Evolutionary conservation across 2,888 invertebrate species (phyloP).

Genomic region (Hirtodrosophila trivittata): DNA sequence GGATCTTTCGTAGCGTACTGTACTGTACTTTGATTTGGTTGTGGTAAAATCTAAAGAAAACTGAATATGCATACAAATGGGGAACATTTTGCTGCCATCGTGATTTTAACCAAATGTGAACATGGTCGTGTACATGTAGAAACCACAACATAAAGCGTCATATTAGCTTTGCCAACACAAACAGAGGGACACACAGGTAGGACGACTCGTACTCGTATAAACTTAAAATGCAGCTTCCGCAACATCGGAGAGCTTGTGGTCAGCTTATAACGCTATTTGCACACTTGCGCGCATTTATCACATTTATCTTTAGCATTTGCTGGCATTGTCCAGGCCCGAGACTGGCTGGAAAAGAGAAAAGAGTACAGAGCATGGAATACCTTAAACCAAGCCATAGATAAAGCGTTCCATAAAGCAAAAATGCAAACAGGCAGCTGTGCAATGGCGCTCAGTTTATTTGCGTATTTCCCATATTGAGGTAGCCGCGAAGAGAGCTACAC

Average conservation of each 20-base stretch:
- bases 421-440: slow-evolving; percentile 73
- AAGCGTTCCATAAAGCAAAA: slow-evolving; percentile 65
- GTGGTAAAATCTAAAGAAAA: too few relatives aligned
- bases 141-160: slow-evolving; percentile 31
- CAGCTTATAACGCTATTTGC: slow-evolving; percentile 74
- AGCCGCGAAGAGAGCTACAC: slow-evolving; percentile 37
- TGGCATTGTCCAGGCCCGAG: slow-evolving; percentile 38
- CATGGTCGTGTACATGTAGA: slow-evolving; percentile 7
- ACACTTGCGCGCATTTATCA: slow-evolving; percentile 70
- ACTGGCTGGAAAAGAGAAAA: background rate
- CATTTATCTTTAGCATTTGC: slow-evolving; percentile 68
- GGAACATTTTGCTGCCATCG: background rate
- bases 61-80: too few relatives aligned
- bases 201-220: slow-evolving; percentile 3
- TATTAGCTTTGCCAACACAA: slow-evolving; percentile 44
- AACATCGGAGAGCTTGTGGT: slow-evolving; percentile 62
- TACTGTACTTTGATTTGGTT: too few relatives aligned
- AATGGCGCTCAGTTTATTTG: slow-evolving; percentile 60
- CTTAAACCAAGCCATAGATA: slow-evolving; percentile 60
- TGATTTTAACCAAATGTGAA: background rate
- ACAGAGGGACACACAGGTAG: slow-evolving; percentile 3
- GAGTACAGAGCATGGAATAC: slow-evolving; percentile 29
- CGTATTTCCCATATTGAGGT: slow-evolving; percentile 60
- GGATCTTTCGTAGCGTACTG: too few relatives aligned
- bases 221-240: slow-evolving; percentile 29